These are phyloP conservation scores for Dorcus hopei DNA, from an alignment of 2,888 invertebrate genomes.

Conservation along the genomic window DNA sequence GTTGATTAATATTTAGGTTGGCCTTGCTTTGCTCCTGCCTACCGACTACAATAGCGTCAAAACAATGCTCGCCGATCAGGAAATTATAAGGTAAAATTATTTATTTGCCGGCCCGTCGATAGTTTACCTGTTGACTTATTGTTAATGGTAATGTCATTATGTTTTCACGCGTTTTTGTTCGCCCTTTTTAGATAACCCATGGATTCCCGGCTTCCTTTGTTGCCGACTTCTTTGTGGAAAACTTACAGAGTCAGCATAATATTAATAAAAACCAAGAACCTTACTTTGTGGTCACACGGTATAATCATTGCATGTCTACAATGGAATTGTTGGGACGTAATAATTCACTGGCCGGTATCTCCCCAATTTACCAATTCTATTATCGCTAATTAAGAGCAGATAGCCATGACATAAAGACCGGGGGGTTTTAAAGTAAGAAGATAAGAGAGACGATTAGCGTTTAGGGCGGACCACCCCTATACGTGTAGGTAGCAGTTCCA, in stretches of 20 bases:
- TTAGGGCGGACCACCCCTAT: constrained; percentile 24
- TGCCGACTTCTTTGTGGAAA: too few species aligned
- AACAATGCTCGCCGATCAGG: constrained; percentile 39
- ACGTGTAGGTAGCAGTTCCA: constrained; percentile 1
- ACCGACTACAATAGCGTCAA: constrained; percentile 45
- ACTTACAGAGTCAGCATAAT: background rate
- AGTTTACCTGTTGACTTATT: background rate
- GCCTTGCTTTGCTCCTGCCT: constrained; percentile 42
- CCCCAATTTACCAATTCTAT: constrained; percentile 18
- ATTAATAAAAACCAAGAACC: background rate
- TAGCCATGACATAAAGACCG: constrained; percentile 19
- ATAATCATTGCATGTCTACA: too few species aligned
- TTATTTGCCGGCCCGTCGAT: background rate
- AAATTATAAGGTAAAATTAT: constrained; percentile 28
- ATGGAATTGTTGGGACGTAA: too few species aligned
- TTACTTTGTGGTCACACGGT: too few species aligned
- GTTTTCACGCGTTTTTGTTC: constrained; percentile 1
- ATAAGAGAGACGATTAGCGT: constrained; percentile 25
- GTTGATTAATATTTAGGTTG: constrained; percentile 48
- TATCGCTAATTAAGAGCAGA: constrained; percentile 25
- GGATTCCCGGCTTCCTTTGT: too few species aligned
- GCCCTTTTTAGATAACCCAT: background rate
- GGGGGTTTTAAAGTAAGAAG: constrained; percentile 20
- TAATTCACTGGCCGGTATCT: background rate
- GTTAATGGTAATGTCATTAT: background rate